Base-by-base conservation (phyloP, 92 coral and sea anemone species). In the Metridium senile region DNA sequence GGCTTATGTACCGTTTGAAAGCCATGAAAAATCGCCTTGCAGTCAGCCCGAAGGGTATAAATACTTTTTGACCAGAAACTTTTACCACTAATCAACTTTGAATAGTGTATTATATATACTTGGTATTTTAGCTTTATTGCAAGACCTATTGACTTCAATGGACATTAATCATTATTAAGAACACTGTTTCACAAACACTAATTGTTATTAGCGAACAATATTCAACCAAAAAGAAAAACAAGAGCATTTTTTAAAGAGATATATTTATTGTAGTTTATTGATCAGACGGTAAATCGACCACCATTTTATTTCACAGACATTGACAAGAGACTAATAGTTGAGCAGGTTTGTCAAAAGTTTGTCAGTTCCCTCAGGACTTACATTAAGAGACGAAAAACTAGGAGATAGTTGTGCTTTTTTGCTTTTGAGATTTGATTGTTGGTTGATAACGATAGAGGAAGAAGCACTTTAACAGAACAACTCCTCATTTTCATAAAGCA, bases 371-470 rank as follows among this genome's bases (percentile, higher is more conserved):
- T 16, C 25, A 22, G 57, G 52, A 23, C 21, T 8, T 73, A 11
- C 7, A 58, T 57, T 58, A 25, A 73, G 30, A 30, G n/a, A 26
- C 7, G 25, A 11, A 25, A 70, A 53, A 56, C 47, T 56, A 46
- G 32, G 28, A 9, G 22, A n/a, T 8, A 22, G 57, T 4, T 73
- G 78, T 33, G 33, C 78, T 73, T 73, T 57, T 58, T 33, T 21
- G n/a, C n/a, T 62, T 53, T 25, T 31, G 52, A 26, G 11, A 19
- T 58, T 58, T 73, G 72, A 35, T 45, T 39, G 57, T 73, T 71
- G 39, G 25, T 9, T 73, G 78, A 49, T 58, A 34, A 23, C n/a
- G 32, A 18, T 19, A 23, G 25, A 62, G 78, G 68, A 31, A 33
- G 51, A 11, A n/a, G 18, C 69, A 20, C 27, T 63, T 63, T 27